Evolutionary conservation across 2,797 vertebrate species (phyloP).

Genomic region (Etheostoma perlongum): DNA sequence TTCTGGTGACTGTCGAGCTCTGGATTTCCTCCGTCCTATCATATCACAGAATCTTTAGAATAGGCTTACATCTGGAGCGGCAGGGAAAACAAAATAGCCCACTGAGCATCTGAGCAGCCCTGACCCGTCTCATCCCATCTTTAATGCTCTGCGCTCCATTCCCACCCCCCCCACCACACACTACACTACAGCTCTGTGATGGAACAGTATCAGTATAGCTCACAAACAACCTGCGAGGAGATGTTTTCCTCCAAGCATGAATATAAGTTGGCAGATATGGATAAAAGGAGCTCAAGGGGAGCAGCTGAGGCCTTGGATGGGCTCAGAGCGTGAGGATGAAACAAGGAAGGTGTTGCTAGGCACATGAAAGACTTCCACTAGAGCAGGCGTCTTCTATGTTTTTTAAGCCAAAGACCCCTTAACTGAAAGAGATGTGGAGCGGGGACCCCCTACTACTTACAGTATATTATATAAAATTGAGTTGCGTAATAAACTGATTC

Average conservation of each 20-base stretch:
- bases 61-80: neutral
- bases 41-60: conserved; percentile 2
- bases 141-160: conserved; percentile 21
- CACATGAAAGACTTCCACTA: neutral
- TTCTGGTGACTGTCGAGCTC: neutral
- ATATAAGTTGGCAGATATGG: conserved; percentile 18
- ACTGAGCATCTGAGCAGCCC: conserved; percentile 4
- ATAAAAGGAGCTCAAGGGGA: conserved; percentile 16
- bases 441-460: too few relatives aligned
- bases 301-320: conserved; percentile 21
- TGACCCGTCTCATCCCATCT: conserved; percentile 23
- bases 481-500: too few relatives aligned
- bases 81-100: conserved; percentile 15
- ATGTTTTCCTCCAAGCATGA: neutral
- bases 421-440: too few relatives aligned
- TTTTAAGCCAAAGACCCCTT: too few relatives aligned
- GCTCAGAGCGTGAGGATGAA: conserved; percentile 20
- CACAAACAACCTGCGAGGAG: conserved; percentile 28
- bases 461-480: too few relatives aligned
- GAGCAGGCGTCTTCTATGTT: neutral
- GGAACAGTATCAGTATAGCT: conserved; percentile 25
- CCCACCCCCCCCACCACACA: neutral
- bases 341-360: conserved; percentile 19
- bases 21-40: neutral
- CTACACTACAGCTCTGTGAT: conserved; percentile 20